Percentiles rank a stretch among this genome's conserved stretches.
Conservation (phyloP, 1,140 invertebrate genomes). For the Cyclargus thomasi region DNA sequence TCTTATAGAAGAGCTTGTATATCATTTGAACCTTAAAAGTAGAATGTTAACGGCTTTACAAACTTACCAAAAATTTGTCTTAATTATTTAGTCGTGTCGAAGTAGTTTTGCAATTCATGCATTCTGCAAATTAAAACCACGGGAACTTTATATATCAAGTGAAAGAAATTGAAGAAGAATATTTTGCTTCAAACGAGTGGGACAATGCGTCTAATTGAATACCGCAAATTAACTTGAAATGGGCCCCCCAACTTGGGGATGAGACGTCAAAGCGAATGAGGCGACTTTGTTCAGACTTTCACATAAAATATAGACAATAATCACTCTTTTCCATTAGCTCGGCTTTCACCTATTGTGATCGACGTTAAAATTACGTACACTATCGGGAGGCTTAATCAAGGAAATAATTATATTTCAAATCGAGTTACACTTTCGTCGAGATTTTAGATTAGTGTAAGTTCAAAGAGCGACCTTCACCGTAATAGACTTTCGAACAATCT, state of each 20-base stretch:
- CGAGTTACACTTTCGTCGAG: slow-evolving; percentile 20
- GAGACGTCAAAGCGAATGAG: slow-evolving; percentile 44
- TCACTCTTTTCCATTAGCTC: slow-evolving; percentile 44
- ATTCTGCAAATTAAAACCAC: too few species aligned
- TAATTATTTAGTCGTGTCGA: too few species aligned
- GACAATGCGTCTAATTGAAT: slow-evolving; percentile 61
- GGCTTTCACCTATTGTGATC: slow-evolving; percentile 55
- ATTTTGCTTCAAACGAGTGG: slow-evolving; percentile 5
- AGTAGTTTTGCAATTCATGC: too few species aligned
- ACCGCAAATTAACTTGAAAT: slow-evolving; percentile 46
- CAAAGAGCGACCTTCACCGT: neutral
- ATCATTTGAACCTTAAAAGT: too few species aligned
- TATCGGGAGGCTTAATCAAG: slow-evolving; percentile 21
- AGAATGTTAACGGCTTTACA: too few species aligned
- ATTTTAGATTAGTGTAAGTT: slow-evolving; percentile 17
- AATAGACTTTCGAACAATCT: neutral
- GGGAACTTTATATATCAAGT: neutral
- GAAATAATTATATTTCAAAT: slow-evolving; percentile 25
- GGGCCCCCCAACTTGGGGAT: slow-evolving; percentile 1
- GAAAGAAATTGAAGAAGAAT: neutral
- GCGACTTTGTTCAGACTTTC: slow-evolving; percentile 47
- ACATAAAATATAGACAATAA: slow-evolving; percentile 49
- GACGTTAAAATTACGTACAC: slow-evolving; percentile 27
- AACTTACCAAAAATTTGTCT: too few species aligned
- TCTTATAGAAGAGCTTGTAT: too few species aligned